Base-by-base conservation (phyloP, 2,113 vertebrate genomes). In the Ictalurus punctatus region DNA sequence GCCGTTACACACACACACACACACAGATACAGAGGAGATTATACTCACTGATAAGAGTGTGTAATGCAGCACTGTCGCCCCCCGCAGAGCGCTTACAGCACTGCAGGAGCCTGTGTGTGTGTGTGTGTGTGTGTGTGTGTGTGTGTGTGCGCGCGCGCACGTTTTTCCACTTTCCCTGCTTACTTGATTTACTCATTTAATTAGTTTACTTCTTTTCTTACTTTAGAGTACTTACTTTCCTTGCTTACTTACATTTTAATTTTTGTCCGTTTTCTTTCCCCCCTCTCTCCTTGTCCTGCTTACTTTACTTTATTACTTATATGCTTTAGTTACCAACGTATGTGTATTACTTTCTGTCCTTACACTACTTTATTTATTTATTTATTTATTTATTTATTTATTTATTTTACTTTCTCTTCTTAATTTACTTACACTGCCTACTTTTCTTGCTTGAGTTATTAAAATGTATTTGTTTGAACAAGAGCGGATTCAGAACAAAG, bases 21-120 rank as follows among this genome's bases (percentile, higher is more conserved):
- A 10, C 13, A 44, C 13, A n/a, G 61, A 27, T 9, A 17, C n/a
- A 73, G 30, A 17, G 6, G 27, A 48, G 63, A 67, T n/a, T n/a
- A 69, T 30, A 30, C 27, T 17, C 12, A 69, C 40, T 54, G 83
- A 48, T 44, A n/a, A 30, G 40, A 3, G 59, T n/a, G 37, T 69
- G 63, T 16, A 30, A 30, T 19, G 65, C 25, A 63, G 13, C 40
- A 30, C 27, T 69, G 65, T 27, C 37, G 40, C 83, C 63, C 83
- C 63, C 44, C 1, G 86, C 86, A 91, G 92, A 91, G 59, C 17
- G 27, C 25, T 48, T 44, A 17, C 23, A n/a, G 82, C 1, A 63
- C 4, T 63, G 34, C 74, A 25, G 40, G 37, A 76, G 37, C 17
- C n/a, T 34, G 3, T 69, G 65, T 30, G 67, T 16, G 30, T 48